These are phyloP conservation scores for Synanthedon formicaeformis DNA, from an alignment of 2,888 invertebrate genomes.

Conservation along the genomic window DNA sequence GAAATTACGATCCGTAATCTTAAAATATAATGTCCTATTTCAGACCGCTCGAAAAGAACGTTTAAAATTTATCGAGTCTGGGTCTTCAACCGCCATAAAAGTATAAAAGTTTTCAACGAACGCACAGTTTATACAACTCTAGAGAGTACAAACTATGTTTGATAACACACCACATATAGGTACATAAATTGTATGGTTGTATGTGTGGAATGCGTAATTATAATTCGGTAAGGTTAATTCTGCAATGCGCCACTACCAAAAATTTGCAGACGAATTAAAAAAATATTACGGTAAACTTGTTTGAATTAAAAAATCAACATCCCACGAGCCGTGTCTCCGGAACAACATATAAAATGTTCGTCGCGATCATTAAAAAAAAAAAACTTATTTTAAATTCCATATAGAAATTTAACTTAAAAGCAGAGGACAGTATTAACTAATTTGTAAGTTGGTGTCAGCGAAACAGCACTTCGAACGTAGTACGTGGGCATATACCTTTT, in stretches of 20 bases:
- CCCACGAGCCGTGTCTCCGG: too few species aligned
- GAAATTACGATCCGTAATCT: conserved; percentile 50
- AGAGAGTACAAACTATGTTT: conserved; percentile 28
- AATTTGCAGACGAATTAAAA: conserved; percentile 16
- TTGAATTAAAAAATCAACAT: background rate
- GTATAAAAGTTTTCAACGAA: conserved; percentile 43
- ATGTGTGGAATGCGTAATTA: conserved; percentile 24
- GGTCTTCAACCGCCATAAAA: conserved; percentile 39
- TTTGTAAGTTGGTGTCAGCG: conserved; percentile 49
- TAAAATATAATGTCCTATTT: conserved; percentile 45
- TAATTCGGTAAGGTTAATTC: conserved; percentile 39
- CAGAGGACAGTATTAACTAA: conserved; percentile 54
- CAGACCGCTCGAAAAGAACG: conserved; percentile 39
- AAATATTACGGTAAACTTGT: background rate
- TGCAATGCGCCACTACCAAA: conserved; percentile 42
- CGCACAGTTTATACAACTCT: conserved; percentile 39
- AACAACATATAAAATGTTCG: background rate
- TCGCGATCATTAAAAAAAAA: conserved; percentile 4
- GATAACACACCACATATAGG: conserved; percentile 16
- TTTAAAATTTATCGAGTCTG: conserved; percentile 44
- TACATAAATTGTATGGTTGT: conserved; percentile 3
- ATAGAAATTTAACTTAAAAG: conserved; percentile 31
- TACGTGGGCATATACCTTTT: conserved; percentile 54
- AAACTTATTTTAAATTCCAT: conserved; percentile 42
- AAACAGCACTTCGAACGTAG: conserved; percentile 37